Base-by-base conservation (phyloP, 1,140 invertebrate genomes). In the Brachionus koreanus region DNA sequence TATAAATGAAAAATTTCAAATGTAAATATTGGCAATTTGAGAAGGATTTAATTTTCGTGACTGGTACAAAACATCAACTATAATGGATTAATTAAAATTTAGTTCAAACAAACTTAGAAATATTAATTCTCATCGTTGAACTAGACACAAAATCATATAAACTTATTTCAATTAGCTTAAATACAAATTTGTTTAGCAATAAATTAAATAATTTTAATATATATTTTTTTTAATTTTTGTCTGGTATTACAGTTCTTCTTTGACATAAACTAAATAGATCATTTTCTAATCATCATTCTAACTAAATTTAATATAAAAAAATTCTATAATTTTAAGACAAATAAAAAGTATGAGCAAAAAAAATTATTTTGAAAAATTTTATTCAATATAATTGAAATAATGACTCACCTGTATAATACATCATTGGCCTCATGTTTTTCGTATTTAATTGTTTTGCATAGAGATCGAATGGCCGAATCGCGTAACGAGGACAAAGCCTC, bases 391-490 rank as follows among this genome's bases (percentile, higher is more conserved):
- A 29, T 83, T 57, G n/a, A 13, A 42, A 33, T 16, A 19, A 9
- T 82, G 12, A 86, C 92, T 91, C 87, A 94, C 93, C 92, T 93
- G 87, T 93, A 94, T 2, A 94, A 89, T 25, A 94, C 92, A 85
- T 93, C 92, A 87, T 94, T 93, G 49, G 92, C 92, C 84, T 92
- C 91, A 85, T 93, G 92, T 69, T 90, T 90, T 85, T 93, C 92
- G 84, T 93, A 93, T 33, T 92, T 90, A 3, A 93, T 92, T 46
- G 91, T 90, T 86, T 91, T 91, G 86, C 92, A 93, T 6, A 94
- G 88, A 5, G 91, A 89, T 46, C 92, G 89, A 25, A 94, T 89
- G 72, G 92, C 90, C 9, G 92, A 91, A 85, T 94, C 93, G 72
- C 93, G 87, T 69, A 92, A 90, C 61, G 91, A 91, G 35, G 92